Base-by-base conservation (phyloP, 1,140 invertebrate genomes). In the Leucophenga varia region DNA sequence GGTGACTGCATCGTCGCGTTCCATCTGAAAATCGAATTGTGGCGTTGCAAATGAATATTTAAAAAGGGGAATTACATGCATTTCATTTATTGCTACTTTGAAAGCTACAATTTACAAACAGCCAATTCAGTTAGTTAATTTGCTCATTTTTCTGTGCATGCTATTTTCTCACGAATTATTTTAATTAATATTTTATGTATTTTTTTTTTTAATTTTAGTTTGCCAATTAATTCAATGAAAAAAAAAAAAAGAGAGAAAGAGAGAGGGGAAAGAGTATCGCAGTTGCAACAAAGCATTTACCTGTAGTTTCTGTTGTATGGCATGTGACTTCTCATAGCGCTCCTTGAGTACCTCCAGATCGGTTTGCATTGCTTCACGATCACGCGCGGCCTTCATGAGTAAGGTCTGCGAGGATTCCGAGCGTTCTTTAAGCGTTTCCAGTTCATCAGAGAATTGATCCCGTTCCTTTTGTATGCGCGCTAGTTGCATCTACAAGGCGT, bases 271-370 rank as follows among this genome's bases (percentile, higher is more conserved):
- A 47, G 34, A 32, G 42, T 44, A 43, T 14, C 31, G 21, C 35
- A 25, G 10, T 43, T 38, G 21, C 31, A 25, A 52, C n/a, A n/a
- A n/a, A n/a, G n/a, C n/a, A 30, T 30, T 78, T 72, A 88, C 87
- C 67, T 86, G 86, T 30, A 92, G 75, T 77, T 93, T 94, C 77
- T 90, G 89, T 61, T 90, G 87, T 55, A 86, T 83, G 58, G 83
- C 82, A 65, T 91, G 89, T 6, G 86, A 81, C 72, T 95, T 95
- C 59, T 95, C 91, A 82, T 90, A 88, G 70, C 90, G 79, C 54
- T 95, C 92, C 71, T 91, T 88, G 0, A 92, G 78, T 7, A 93
- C 80, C 44, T 95, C 91, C 36, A 93, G 75, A 76, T 95, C 93
- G 1, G 89, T 88, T 48, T 89, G 81, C 47, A 88, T 81, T 51